Evolutionary conservation across 2,888 invertebrate species (phyloP).

Genomic region (Tinea trinotella): DNA sequence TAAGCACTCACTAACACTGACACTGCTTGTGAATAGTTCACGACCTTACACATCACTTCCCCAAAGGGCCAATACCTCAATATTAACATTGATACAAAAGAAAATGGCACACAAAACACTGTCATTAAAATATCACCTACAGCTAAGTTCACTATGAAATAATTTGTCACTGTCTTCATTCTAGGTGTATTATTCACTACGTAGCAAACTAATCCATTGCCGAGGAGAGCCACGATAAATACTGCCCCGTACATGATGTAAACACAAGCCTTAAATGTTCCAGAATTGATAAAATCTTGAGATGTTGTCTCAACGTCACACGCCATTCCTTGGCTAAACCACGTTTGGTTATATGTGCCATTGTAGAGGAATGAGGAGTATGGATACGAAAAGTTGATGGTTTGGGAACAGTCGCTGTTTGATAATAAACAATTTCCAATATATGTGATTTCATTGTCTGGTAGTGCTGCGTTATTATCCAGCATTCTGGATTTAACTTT

Average conservation of each 20-base stretch:
- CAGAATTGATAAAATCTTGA: conserved; percentile 44
- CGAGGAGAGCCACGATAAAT: conserved; percentile 80
- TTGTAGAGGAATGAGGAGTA: conserved; percentile 8
- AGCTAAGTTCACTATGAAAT: conserved; percentile 91
- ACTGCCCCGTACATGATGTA: conserved; percentile 81
- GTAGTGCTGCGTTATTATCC: not conserved
- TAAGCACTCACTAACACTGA: conserved; percentile 90
- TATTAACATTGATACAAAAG: conserved; percentile 85
- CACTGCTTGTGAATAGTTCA: conserved; percentile 86
- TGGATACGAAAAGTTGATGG: not conserved
- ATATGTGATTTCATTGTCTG: conserved; percentile 6
- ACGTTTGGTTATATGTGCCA: not conserved
- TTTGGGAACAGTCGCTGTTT: conserved; percentile 6
- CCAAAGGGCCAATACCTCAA: conserved; percentile 94
- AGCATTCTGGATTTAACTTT: conserved; percentile 11
- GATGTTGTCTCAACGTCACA: conserved; percentile 26
- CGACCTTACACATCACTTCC: conserved; percentile 82
- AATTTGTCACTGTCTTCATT: conserved; percentile 94
- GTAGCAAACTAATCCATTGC: conserved; percentile 88
- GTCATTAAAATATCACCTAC: conserved; percentile 93
- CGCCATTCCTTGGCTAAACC: conserved; percentile 3
- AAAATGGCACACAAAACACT: conserved; percentile 91
- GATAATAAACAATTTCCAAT: not conserved
- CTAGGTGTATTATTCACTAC: conserved; percentile 87
- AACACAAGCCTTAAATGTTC: conserved; percentile 75